phyloP scores from a whole-genome alignment of 2,888 invertebrate species.

The Laothoe populi region DNA sequence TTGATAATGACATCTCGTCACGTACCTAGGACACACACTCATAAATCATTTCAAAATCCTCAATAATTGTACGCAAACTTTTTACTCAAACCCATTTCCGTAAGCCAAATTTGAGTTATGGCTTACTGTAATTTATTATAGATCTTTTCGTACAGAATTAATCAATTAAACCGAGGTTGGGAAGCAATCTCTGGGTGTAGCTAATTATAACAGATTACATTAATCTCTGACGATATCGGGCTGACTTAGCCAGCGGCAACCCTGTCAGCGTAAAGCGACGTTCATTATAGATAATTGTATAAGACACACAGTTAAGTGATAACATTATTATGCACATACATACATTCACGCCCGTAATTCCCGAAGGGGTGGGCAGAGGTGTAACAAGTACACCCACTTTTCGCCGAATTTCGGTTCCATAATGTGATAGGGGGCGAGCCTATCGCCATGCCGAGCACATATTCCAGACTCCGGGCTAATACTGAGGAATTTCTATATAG shows the following conservation, averaged over 20 bases:
- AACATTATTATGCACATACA: too few species aligned
- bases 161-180: slow-evolving; percentile 42
- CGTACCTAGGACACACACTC: background rate
- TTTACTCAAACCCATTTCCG: slow-evolving; percentile 5
- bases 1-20: too few species aligned
- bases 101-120: slow-evolving; percentile 2
- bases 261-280: slow-evolving; percentile 24
- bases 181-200: slow-evolving; percentile 42
- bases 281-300: background rate
- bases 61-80: background rate
- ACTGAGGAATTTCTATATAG: too few species aligned
- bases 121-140: slow-evolving; percentile 26
- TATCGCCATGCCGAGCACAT: too few species aligned
- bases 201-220: slow-evolving; percentile 56
- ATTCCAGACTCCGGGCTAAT: too few species aligned
- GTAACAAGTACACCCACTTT: too few species aligned
- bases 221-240: slow-evolving; percentile 46
- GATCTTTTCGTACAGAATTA: slow-evolving; percentile 49
- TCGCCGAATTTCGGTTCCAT: too few species aligned
- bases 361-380: too few species aligned
- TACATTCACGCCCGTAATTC: too few species aligned
- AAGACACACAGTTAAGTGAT: background rate
- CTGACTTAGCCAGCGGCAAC: slow-evolving; percentile 32
- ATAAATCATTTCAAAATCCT: background rate
- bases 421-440: too few species aligned